phyloP scores from a whole-genome alignment of 2,113 vertebrate species.

The Strix aluco region DNA sequence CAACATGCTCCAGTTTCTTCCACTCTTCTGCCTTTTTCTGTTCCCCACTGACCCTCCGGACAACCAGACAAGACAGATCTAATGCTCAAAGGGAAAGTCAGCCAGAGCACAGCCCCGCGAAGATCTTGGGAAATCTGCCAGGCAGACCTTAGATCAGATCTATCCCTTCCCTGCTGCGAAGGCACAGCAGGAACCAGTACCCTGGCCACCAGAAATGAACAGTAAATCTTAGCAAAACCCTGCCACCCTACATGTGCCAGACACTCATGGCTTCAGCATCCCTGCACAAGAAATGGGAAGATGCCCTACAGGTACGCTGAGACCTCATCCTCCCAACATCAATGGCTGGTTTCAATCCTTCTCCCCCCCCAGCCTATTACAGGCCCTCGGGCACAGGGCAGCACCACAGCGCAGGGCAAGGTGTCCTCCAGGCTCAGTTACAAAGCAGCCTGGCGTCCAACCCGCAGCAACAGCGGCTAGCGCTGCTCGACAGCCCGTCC shows the following conservation, averaged over 20 bases:
- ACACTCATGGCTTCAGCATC: neutral
- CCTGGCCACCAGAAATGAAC: neutral
- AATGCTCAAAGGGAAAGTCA: neutral
- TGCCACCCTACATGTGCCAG: rapidly evolving
- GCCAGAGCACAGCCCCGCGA: neutral
- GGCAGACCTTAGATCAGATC: neutral
- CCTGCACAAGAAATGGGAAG: neutral
- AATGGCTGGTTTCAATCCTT: neutral
- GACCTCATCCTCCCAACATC: neutral
- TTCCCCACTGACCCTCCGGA: neutral
- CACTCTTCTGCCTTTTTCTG: slow-evolving; percentile 21
- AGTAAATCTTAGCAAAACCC: neutral
- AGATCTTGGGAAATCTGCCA: neutral
- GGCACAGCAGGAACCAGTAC: neutral
- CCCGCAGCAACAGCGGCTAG: neutral
- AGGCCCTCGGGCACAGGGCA: neutral
- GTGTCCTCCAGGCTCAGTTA: neutral
- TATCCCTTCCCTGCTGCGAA: neutral
- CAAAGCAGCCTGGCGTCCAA: neutral
- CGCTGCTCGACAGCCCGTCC: rapidly evolving
- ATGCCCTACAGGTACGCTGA: neutral
- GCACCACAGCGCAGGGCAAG: neutral
- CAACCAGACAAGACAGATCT: neutral
- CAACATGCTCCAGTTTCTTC: slow-evolving; percentile 29
- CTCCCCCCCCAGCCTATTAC: neutral